A percentile compares a stretch with the other conserved stretches of the same genome.
Evolutionary conservation across 1,140 invertebrate species (phyloP).

Genomic region (Whitmania pigra): DNA sequence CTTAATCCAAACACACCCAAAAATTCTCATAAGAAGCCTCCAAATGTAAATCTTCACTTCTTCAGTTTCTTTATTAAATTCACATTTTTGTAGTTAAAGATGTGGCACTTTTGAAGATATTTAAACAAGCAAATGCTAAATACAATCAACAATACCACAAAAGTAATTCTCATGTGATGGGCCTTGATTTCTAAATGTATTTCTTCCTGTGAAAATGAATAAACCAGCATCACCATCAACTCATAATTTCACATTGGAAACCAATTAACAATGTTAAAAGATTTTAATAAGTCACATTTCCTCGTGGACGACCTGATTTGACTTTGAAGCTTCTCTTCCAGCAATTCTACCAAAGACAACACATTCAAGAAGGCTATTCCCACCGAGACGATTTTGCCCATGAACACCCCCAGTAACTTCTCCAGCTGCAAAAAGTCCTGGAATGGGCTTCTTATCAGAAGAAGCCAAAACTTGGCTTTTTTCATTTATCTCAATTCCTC

Average conservation of each 20-base stretch:
- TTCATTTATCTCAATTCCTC: conserved; percentile 35
- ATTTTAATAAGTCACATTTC: not conserved
- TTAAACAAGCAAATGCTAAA: no score
- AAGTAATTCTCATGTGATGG: no score
- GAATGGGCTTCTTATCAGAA: conserved; percentile 30
- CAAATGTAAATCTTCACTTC: no score
- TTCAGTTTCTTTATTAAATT: no score
- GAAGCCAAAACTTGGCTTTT: conserved; percentile 25
- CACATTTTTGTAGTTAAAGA: no score
- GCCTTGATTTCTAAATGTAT: no score
- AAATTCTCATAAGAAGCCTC: no score
- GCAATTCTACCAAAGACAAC: conserved; percentile 40
- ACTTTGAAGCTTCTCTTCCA: conserved; percentile 30
- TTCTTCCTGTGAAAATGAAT: no score
- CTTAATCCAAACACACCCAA: no score
- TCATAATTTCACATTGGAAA: not conserved
- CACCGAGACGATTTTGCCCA: conserved; percentile 36
- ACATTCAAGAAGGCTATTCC: conserved; percentile 38
- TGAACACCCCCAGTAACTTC: conserved; percentile 41
- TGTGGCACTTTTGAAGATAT: no score
- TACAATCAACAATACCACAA: no score
- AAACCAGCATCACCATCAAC: no score
- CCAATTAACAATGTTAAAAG: not conserved
- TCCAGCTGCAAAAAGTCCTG: conserved; percentile 36
- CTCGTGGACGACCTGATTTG: not conserved